A percentile compares a stretch with the other conserved stretches of the same genome.
phyloP scores from a whole-genome alignment of 2,888 invertebrate genomes.

The Scaptomyza reducta region DNA sequence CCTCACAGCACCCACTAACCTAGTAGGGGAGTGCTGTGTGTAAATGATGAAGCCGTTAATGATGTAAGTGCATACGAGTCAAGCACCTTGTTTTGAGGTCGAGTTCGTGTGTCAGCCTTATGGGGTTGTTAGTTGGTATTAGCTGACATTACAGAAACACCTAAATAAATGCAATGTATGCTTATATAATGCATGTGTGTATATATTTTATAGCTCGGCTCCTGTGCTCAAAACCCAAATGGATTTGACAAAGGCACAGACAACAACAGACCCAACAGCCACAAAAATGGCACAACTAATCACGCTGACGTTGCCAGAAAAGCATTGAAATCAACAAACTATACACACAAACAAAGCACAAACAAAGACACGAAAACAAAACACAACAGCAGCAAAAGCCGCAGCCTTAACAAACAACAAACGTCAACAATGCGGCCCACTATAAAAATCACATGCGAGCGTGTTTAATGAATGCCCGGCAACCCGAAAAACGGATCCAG shows the following conservation, averaged over 20 bases:
- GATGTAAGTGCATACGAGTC: constrained; percentile 68
- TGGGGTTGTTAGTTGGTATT: constrained; percentile 65
- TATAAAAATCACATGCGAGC: constrained; percentile 52
- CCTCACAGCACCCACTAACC: background rate
- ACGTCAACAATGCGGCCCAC: constrained; percentile 35
- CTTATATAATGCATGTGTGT: background rate
- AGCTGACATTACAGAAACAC: constrained; percentile 26
- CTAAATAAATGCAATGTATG: constrained; percentile 2
- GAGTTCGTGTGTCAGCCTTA: constrained; percentile 54
- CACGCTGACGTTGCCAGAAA: constrained; percentile 72
- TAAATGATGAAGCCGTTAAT: constrained; percentile 77
- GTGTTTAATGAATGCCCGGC: constrained; percentile 52
- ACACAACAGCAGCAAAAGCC: constrained; percentile 14
- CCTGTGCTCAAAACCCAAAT: constrained; percentile 32
- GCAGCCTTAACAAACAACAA: constrained; percentile 44
- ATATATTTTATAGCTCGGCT: constrained; percentile 6
- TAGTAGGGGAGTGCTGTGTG: constrained; percentile 19
- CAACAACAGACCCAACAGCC: constrained; percentile 34
- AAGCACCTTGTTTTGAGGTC: constrained; percentile 66
- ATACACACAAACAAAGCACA: constrained; percentile 25
- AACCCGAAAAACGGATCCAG: constrained; percentile 18
- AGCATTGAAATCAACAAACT: constrained; percentile 45
- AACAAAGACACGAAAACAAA: constrained; percentile 32
- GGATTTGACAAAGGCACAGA: constrained; percentile 28
- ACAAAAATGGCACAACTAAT: constrained; percentile 66